Evolutionary conservation across 1,140 invertebrate genomes (phyloP), one percentile per base, ranked within the genome.

Genomic region (Cyclargus thomasi): DNA sequence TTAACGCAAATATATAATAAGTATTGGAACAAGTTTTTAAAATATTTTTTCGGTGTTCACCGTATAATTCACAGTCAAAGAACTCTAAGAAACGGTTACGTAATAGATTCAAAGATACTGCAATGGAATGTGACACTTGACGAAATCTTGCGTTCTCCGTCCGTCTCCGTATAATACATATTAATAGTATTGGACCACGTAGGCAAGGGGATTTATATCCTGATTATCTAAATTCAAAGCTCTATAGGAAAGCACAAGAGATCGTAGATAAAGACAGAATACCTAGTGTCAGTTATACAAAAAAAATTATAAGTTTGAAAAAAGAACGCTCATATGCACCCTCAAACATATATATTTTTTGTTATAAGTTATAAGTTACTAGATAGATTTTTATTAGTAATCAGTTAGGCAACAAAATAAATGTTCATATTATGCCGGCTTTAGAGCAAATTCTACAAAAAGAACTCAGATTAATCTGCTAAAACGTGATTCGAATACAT

Each of bases 131-230:
- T 69, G 70, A 74, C 67, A 55, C 64, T 69, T 70, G 74, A 63
- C 74, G 53, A 47, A 57, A 75, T 70, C 73, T 71, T 71, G 72
- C 69, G 75, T 74, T 76, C 73, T 74, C 64, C 53, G 35, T 74
- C 70, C 67, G n/a, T n/a, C n/a, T n/a, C 64, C 57, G 59, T 36
- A 72, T 81, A 80, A 88, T 88, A 81, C 81, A 88, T 88, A 81
- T 88, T 86, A 78, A 87, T 81, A 73, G 71, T 70, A 39, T 17
- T 36, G 23, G 47, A 35, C 53, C n/a, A 22, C 29, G 53, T 23
- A 55, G 22, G 64, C 64, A 29, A 29, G 64, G 16, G 64, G 53
- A 57, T 29, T 18, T 39, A 39, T 47, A 16, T 47, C 39, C 39
- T 47, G 29, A 29, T 29, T 8, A 29, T 29, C 29, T 29, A 29